Base-by-base conservation (phyloP, 2,888 invertebrate species). In the Cheilosia urbana region DNA sequence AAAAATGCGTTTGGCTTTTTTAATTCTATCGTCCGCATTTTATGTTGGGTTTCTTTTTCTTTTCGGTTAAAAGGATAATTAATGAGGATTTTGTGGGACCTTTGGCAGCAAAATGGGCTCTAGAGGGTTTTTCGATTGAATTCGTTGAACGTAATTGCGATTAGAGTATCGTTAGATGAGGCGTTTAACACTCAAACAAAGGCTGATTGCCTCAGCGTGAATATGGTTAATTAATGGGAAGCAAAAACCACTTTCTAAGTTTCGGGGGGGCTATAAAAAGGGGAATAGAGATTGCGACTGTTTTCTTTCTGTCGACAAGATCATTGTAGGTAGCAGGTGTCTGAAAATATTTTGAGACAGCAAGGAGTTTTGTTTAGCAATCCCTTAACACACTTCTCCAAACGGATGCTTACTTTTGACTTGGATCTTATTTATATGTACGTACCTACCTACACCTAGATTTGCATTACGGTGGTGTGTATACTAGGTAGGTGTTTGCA, bases 1-100 rank as follows among this genome's bases (percentile, higher is more conserved):
- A 42, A 51, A 62, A 65, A 51, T 53, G 30, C n/a, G 49, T 30
- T 69, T 69, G 75, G 68, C 58, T 84, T 75, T 73, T 77, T 66
- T 53, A 45, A 24, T 24, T 19, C 6, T 15, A 47, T 30, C 27
- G 30, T 37, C 2, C 37, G 15, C n/a, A 21, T 63, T 55, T 30
- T 30, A 40, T 55, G 49, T 55, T 55, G 30, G 24, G 47, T 37
- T 58, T 66, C 37, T 49, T 49, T 27, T 27, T 27, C 27, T 27
- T 27, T 65, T 65, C 30, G 19, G 40, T 53, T 51, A 15, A 51
- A 55, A 73, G 63, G 63, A 73, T 34, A 24, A 51, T 68, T 53
- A 9, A 5, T 34, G 30, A 47, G 37, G 42, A 9, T 60, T 66
- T 55, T 57, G 57, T 15, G 21, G 47, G 7, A 37, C 42, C 57